Conservation (phyloP, 2,888 invertebrate genomes). For the Cosmia trapezina region DNA sequence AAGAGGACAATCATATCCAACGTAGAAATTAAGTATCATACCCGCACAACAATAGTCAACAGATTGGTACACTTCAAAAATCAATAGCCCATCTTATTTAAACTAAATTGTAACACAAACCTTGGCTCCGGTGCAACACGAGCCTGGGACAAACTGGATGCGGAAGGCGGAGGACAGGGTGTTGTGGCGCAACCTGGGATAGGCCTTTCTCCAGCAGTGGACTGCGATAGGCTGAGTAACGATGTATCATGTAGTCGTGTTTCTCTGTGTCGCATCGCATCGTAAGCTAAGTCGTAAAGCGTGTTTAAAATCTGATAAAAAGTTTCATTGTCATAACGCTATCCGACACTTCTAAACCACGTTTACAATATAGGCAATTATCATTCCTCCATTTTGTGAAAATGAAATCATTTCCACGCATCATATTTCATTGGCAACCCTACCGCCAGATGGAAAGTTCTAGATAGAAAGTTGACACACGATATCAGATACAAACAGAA, state of each 20-base stretch:
- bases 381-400: constrained; percentile 28
- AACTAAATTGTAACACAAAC: too few species aligned
- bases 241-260: not conserved
- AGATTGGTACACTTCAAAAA: too few species aligned
- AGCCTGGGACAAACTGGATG: not conserved
- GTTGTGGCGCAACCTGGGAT: not conserved
- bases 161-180: not conserved
- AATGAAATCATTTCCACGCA: constrained; percentile 29
- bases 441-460: constrained; percentile 61
- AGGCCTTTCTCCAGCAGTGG: not conserved
- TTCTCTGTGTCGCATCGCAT: not conserved
- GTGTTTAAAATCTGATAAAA: not conserved
- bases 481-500: constrained; percentile 51
- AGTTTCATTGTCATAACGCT: too few species aligned
- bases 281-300: not conserved
- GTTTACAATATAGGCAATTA: constrained; percentile 11
- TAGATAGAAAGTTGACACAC: constrained; percentile 63
- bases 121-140: too few species aligned
- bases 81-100: too few species aligned
- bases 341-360: not conserved
- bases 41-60: too few species aligned
- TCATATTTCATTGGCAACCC: constrained; percentile 46
- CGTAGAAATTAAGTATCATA: too few species aligned
- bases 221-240: not conserved
- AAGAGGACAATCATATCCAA: too few species aligned